Conservation (phyloP, 2,797 vertebrate genomes). For the Gobionotothen gibberifrons region DNA sequence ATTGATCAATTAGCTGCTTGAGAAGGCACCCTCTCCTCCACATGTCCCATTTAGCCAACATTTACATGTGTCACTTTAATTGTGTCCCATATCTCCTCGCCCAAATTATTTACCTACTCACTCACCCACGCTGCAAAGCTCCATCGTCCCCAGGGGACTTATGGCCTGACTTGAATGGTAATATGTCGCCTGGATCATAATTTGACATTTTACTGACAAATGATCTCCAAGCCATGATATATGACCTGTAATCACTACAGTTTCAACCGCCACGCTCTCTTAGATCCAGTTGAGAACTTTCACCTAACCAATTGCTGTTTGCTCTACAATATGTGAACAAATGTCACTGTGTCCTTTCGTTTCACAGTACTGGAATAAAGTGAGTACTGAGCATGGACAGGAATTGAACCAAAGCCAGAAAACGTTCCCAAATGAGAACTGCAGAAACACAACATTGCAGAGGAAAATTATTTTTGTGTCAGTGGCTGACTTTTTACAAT, state of each 20-base stretch:
- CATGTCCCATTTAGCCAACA: slow-evolving; percentile 72
- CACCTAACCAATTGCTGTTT: slow-evolving; percentile 17
- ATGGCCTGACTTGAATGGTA: slow-evolving; percentile 65
- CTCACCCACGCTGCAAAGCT: slow-evolving; percentile 63
- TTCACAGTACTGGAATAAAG: slow-evolving; percentile 11
- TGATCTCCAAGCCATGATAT: slow-evolving; percentile 2
- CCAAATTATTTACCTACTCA: slow-evolving; percentile 79
- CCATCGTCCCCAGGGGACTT: slow-evolving; percentile 61
- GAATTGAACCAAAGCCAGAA: slow-evolving; percentile 23
- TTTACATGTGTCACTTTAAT: slow-evolving; percentile 79
- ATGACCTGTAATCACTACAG: slow-evolving; percentile 2
- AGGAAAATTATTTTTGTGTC: slow-evolving; percentile 56
- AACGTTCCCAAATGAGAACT: slow-evolving; percentile 24
- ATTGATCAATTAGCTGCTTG: slow-evolving; percentile 82
- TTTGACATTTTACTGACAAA: slow-evolving; percentile 19
- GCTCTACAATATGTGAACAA: slow-evolving; percentile 19
- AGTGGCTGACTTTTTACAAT: slow-evolving; percentile 60
- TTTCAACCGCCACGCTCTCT: not conserved
- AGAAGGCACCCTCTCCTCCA: slow-evolving; percentile 66
- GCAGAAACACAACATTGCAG: slow-evolving; percentile 54
- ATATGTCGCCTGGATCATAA: slow-evolving; percentile 47
- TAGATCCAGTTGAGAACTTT: slow-evolving; percentile 12
- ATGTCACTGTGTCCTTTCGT: slow-evolving; percentile 11
- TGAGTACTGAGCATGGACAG: slow-evolving; percentile 11
- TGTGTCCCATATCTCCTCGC: slow-evolving; percentile 73